These are phyloP conservation scores for Otolemur garnettii DNA, from an alignment of 2,113 vertebrate species.

Conservation along the genomic window DNA sequence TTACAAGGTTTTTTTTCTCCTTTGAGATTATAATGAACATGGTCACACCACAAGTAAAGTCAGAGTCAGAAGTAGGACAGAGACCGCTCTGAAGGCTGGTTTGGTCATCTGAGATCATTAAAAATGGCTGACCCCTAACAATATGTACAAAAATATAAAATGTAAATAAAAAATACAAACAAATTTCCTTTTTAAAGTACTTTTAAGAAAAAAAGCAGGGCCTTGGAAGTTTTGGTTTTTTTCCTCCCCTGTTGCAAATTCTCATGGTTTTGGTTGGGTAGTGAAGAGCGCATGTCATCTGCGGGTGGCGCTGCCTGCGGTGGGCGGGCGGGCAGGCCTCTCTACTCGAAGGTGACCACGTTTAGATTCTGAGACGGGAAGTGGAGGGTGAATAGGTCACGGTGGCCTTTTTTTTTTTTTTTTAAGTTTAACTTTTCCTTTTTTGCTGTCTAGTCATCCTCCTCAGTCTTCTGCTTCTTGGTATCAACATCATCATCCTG, in stretches of 20 bases:
- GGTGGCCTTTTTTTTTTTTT: constrained; percentile 85
- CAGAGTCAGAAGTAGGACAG: constrained; percentile 91
- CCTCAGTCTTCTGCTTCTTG: constrained; percentile 98
- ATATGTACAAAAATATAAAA: constrained; percentile 99
- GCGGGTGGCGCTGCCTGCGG: constrained; percentile 74
- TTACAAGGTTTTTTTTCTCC: constrained; percentile 91
- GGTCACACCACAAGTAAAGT: constrained; percentile 95
- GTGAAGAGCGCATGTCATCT: constrained; percentile 64
- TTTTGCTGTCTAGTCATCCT: constrained; percentile 94
- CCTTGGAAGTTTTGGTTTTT: constrained; percentile 90
- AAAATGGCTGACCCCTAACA: constrained; percentile 94
- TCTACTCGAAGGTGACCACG: constrained; percentile 93
- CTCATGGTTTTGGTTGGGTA: constrained; percentile 85
- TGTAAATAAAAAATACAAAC: constrained; percentile 99
- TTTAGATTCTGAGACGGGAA: constrained; percentile 86
- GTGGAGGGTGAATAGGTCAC: constrained; percentile 86
- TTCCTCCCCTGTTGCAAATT: constrained; percentile 77
- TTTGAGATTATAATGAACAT: constrained; percentile 92
- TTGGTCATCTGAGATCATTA: constrained; percentile 94
- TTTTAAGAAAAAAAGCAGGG: constrained; percentile 93
- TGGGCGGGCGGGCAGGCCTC: constrained; percentile 55
- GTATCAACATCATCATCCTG: constrained; percentile 94
- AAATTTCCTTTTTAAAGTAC: constrained; percentile 95
- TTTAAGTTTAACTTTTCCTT: constrained; percentile 81
- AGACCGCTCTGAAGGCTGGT: constrained; percentile 92